Evolutionary conservation across 1,140 invertebrate species (phyloP).

Genomic region (Drosophila busckii): DNA sequence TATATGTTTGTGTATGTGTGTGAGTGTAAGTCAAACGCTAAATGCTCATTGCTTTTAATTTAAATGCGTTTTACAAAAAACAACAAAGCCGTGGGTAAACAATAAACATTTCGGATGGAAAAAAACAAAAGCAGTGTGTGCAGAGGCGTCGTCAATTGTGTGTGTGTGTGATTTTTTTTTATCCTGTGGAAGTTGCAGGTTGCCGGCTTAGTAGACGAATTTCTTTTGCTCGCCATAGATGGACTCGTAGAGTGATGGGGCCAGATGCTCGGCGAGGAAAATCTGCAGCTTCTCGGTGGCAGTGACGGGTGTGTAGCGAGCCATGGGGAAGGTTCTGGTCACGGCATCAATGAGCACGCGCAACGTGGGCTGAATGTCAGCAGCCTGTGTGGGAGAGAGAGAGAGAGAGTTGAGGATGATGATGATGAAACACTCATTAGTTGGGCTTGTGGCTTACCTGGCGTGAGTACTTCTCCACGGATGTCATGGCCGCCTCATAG

Average conservation of each 20-base stretch:
- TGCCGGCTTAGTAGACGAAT: slow-evolving; percentile 50
- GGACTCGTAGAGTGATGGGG: slow-evolving; percentile 86
- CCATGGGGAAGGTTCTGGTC: slow-evolving; percentile 88
- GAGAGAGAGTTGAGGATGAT: slow-evolving; percentile 6
- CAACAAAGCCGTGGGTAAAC: slow-evolving; percentile 22
- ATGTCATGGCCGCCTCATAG: slow-evolving; percentile 87
- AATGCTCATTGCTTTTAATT: slow-evolving; percentile 48
- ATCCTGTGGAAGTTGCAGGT: neutral
- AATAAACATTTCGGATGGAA: slow-evolving; percentile 10
- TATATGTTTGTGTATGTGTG: neutral
- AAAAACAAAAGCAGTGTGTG: slow-evolving; percentile 18
- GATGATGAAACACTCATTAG: slow-evolving; percentile 25
- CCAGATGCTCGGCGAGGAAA: slow-evolving; percentile 87
- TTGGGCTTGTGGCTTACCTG: slow-evolving; percentile 52
- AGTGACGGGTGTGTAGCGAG: slow-evolving; percentile 88
- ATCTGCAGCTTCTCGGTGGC: slow-evolving; percentile 87
- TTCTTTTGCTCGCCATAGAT: slow-evolving; percentile 79
- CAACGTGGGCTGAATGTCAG: slow-evolving; percentile 85
- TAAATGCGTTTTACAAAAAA: slow-evolving; percentile 45
- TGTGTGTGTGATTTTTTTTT: too few relatives aligned
- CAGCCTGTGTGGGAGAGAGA: slow-evolving; percentile 80
- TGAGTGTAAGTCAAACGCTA: slow-evolving; percentile 37
- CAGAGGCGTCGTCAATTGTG: slow-evolving; percentile 10
- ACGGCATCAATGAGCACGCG: slow-evolving; percentile 86
- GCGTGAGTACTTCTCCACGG: slow-evolving; percentile 87